These are phyloP conservation scores for Pinna nobilis DNA, from an alignment of 1,140 invertebrate species.

Conservation along the genomic window DNA sequence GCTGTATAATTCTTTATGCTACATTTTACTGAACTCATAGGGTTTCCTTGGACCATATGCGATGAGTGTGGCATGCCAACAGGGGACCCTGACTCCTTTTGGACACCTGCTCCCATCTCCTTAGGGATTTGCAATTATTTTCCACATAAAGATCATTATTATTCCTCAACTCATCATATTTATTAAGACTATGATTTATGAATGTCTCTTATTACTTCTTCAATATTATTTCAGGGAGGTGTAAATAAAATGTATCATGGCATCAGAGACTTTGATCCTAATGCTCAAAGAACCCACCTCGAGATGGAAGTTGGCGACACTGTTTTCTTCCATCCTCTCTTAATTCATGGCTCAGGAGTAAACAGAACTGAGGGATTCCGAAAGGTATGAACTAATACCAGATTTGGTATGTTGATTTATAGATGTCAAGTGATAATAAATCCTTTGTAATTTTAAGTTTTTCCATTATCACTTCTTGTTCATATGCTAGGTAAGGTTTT, in stretches of 20 bases:
- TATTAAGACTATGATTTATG: too few relatives aligned
- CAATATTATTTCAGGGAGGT: slow-evolving; percentile 76
- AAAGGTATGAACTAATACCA: slow-evolving; percentile 67
- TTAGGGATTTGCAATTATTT: too few relatives aligned
- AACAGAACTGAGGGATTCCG: slow-evolving; percentile 82
- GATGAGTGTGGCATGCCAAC: too few relatives aligned
- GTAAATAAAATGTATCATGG: slow-evolving; percentile 91
- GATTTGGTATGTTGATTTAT: neutral
- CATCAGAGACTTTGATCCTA: slow-evolving; percentile 78
- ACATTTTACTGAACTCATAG: too few relatives aligned
- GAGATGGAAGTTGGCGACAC: slow-evolving; percentile 91
- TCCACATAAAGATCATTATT: too few relatives aligned
- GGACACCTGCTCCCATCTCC: too few relatives aligned
- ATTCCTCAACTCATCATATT: too few relatives aligned
- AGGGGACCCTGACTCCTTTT: too few relatives aligned
- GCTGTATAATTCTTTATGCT: too few relatives aligned
- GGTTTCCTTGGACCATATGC: too few relatives aligned
- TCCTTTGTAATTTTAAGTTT: neutral
- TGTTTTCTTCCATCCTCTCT: slow-evolving; percentile 92
- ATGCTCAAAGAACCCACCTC: slow-evolving; percentile 78
- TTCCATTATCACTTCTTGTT: neutral
- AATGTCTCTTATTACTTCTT: too few relatives aligned
- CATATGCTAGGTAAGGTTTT: neutral
- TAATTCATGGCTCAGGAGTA: slow-evolving; percentile 90
- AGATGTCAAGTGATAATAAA: neutral